These are phyloP conservation scores for Anthophora plumipes DNA, from an alignment of 2,888 invertebrate genomes.

Conservation along the genomic window DNA sequence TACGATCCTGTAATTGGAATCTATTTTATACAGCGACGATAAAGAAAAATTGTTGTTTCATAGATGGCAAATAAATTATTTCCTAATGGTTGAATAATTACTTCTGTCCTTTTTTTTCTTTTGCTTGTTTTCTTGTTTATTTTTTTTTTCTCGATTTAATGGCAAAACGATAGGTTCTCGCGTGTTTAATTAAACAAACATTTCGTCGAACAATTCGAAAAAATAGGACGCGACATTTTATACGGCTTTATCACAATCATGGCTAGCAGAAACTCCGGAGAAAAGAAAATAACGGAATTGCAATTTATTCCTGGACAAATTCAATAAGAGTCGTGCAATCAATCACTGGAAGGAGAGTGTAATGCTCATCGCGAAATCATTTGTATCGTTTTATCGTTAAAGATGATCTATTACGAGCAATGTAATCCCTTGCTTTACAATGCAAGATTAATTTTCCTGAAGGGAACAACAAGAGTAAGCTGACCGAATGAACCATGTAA, in stretches of 20 bases:
- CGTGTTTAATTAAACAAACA: neutral
- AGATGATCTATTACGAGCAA: slow-evolving; percentile 8
- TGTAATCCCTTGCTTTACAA: slow-evolving; percentile 14
- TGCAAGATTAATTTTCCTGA: slow-evolving; percentile 6
- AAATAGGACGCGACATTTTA: slow-evolving; percentile 14
- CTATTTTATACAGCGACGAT: neutral
- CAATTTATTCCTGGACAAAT: slow-evolving; percentile 33
- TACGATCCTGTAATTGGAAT: slow-evolving; percentile 27
- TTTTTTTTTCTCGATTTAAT: no score
- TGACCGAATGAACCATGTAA: neutral
- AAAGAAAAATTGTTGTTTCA: neutral
- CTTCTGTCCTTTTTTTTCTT: no score
- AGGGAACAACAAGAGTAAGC: neutral
- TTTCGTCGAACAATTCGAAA: slow-evolving; percentile 17
- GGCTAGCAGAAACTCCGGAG: slow-evolving; percentile 5
- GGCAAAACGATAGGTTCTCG: no score
- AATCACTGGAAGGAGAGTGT: slow-evolving; percentile 15
- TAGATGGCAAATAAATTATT: neutral
- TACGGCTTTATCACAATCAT: neutral
- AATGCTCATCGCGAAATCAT: slow-evolving; percentile 14
- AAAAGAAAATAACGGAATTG: slow-evolving; percentile 41
- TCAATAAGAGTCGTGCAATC: slow-evolving; percentile 33
- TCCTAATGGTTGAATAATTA: no score
- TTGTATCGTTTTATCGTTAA: slow-evolving; percentile 29
- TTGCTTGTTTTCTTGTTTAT: no score